Evolutionary conservation across 2,113 vertebrate species (phyloP).

Genomic region (Gallinago undulata): DNA sequence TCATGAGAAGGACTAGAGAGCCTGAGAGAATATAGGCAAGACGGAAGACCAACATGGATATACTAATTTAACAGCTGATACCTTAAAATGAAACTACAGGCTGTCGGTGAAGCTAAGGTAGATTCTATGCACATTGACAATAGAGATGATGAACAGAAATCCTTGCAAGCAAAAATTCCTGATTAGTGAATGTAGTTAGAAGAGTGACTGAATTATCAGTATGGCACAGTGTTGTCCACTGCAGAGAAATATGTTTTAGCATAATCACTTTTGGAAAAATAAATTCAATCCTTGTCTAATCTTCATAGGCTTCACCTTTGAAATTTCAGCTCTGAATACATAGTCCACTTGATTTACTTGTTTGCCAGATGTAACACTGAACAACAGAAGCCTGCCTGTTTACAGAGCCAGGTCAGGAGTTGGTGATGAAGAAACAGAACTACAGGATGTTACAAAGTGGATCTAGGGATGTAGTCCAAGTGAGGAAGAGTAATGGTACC

Average conservation of each 20-base stretch:
- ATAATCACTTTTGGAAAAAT: background rate
- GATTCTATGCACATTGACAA: background rate
- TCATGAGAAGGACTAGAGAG: background rate
- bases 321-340: background rate
- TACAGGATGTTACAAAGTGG: background rate
- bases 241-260: background rate
- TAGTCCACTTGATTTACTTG: background rate
- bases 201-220: background rate
- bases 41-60: background rate
- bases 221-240: background rate
- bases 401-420: background rate
- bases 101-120: background rate
- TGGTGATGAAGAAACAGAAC: background rate
- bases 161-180: background rate
- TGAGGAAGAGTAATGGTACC: conserved; percentile 13
- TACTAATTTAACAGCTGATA: background rate
- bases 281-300: background rate
- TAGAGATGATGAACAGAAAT: background rate
- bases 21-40: background rate
- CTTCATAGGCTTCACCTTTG: background rate
- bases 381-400: background rate
- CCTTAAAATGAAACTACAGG: background rate
- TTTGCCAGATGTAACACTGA: background rate
- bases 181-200: background rate
- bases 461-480: background rate